These are phyloP conservation scores for Arion vulgaris DNA, from an alignment of 1,140 invertebrate species.

Conservation along the genomic window DNA sequence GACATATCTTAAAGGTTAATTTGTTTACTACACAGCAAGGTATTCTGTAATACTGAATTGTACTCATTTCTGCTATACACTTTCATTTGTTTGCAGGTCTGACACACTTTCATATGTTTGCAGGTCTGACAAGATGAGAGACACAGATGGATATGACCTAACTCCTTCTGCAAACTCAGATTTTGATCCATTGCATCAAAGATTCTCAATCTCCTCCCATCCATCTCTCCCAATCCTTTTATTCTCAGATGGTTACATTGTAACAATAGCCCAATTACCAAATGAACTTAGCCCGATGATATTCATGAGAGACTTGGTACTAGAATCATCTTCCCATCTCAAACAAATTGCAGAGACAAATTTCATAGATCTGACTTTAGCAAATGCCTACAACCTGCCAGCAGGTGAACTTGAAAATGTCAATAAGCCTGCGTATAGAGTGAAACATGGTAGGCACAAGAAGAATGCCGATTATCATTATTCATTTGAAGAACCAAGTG, in stretches of 20 bases:
- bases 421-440: background rate
- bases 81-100: constrained; percentile 19
- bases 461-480: constrained; percentile 46
- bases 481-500: constrained; percentile 59
- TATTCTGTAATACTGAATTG: background rate
- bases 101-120: constrained; percentile 21
- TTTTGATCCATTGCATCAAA: constrained; percentile 56
- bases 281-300: constrained; percentile 55
- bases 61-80: background rate
- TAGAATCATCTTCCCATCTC: constrained; percentile 61
- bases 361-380: constrained; percentile 57
- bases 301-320: constrained; percentile 62
- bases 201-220: constrained; percentile 68
- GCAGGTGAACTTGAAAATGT: constrained; percentile 26
- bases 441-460: background rate
- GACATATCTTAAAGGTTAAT: no score
- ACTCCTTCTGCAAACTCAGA: constrained; percentile 23
- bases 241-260: constrained; percentile 71
- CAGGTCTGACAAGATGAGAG: constrained; percentile 39
- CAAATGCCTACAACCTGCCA: constrained; percentile 58
- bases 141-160: constrained; percentile 35
- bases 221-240: constrained; percentile 68
- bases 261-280: constrained; percentile 63
- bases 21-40: no score
- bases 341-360: constrained; percentile 45